Evolutionary conservation across 1,140 invertebrate species (phyloP), one percentile per base, ranked within the genome.

Genomic region (Catajapyx aquilonaris): DNA sequence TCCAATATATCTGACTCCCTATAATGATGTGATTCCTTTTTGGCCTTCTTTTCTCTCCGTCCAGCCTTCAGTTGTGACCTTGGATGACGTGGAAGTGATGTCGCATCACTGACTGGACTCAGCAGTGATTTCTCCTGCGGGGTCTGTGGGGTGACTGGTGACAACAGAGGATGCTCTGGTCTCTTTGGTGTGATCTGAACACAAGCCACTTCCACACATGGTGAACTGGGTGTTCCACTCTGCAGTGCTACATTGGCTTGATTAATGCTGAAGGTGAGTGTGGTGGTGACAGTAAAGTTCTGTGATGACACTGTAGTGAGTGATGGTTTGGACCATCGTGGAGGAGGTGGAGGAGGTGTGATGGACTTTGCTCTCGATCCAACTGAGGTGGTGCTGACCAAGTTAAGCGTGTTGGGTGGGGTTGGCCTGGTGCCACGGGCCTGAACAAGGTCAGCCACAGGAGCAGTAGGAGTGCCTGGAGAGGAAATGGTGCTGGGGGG

Each of bases 1-100:
- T 85, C 80, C 30, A 84, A 55, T 34, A 85, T 83, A 52, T 85
- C 79, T 5, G 78, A 83, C 48, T 85, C 79, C 54, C 77, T 65
- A 47, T 75, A 76, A 41, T 69, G 67, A 21, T 64, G 59, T 0
- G 65, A 66, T 42, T 66, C 61, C 41, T 66, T 65, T 0, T 53
- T 45, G 54, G 0, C 50, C 53, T 16, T 34, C 31, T 16, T 15
- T 10, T 13, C 22, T 39, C 30, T 17, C 30, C n/a, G n/a, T n/a
- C n/a, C n/a, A n/a, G n/a, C n/a, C n/a, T n/a, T n/a, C n/a, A n/a
- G n/a, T n/a, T n/a, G n/a, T n/a, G n/a, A n/a, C n/a, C n/a, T n/a
- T n/a, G n/a, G n/a, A n/a, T n/a, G n/a, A n/a, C n/a, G n/a, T n/a
- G n/a, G n/a, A n/a, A n/a, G n/a, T n/a, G n/a, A n/a, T n/a, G n/a